Percentiles rank a stretch among this genome's conserved stretches.
Evolutionary conservation across 1,140 invertebrate species (phyloP).

Genomic region (Drosophila orosa): DNA sequence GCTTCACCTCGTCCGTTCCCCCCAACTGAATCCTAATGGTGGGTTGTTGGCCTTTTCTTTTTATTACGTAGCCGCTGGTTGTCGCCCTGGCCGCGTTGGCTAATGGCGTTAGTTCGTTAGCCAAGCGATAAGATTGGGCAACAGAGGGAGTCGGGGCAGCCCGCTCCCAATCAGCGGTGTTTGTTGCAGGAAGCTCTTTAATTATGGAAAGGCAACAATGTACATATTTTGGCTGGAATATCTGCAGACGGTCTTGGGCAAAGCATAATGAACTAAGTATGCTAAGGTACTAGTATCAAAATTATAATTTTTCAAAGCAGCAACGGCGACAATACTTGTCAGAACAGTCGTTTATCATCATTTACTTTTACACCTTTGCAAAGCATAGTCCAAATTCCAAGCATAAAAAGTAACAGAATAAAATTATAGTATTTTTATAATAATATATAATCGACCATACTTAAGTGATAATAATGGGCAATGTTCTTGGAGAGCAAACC

Average conservation of each 20-base stretch:
- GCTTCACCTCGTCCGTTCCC: slow-evolving; percentile 37
- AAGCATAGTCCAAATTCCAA: not conserved
- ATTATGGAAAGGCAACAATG: slow-evolving; percentile 33
- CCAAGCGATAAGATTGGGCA: slow-evolving; percentile 69
- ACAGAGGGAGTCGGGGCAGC: not conserved
- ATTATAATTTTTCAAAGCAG: not conserved
- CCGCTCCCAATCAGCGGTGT: slow-evolving; percentile 28
- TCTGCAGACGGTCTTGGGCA: not conserved
- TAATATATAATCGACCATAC: not conserved
- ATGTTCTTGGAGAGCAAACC: too few species aligned
- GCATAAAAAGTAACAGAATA: too few species aligned
- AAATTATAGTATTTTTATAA: not conserved
- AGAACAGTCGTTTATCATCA: not conserved
- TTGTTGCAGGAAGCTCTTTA: slow-evolving; percentile 46
- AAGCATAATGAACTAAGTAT: not conserved
- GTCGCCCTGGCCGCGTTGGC: slow-evolving; percentile 51
- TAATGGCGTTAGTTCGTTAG: slow-evolving; percentile 83
- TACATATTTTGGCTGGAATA: slow-evolving; percentile 1
- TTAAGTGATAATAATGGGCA: not conserved
- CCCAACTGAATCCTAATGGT: slow-evolving; percentile 47
- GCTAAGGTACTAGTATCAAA: not conserved
- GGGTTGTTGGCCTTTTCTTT: slow-evolving; percentile 66
- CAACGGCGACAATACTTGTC: not conserved
- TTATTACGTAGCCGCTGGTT: slow-evolving; percentile 64
- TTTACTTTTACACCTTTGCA: not conserved